phyloP scores from a whole-genome alignment of 1,140 invertebrate genomes.

The Drosophila azteca region DNA sequence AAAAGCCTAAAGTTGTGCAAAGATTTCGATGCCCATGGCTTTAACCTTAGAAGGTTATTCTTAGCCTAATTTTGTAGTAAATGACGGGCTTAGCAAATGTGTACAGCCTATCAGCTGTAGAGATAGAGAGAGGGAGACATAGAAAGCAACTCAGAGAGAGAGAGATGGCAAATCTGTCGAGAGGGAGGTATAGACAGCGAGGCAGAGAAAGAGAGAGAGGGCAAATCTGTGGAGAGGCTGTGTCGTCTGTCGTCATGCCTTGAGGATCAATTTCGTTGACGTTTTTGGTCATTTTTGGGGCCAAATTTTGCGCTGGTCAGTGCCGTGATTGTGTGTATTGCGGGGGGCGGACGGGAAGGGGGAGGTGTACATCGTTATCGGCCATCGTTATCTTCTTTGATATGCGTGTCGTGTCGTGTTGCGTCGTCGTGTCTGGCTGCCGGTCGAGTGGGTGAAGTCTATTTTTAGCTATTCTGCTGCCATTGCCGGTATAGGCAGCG shows the following conservation, averaged over 20 bases:
- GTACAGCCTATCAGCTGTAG: too few relatives aligned
- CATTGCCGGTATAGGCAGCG: constrained; percentile 10
- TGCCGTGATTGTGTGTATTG: not conserved
- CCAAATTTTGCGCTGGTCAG: constrained; percentile 32
- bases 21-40: too few relatives aligned
- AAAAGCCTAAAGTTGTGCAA: too few relatives aligned
- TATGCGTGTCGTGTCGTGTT: constrained; percentile 7
- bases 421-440: too few relatives aligned
- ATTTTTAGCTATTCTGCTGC: constrained; percentile 27
- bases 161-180: not conserved
- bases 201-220: too few relatives aligned
- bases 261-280: not conserved
- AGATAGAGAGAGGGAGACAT: not conserved
- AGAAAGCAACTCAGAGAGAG: too few relatives aligned
- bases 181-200: too few relatives aligned
- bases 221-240: constrained; percentile 3
- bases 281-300: too few relatives aligned
- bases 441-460: constrained; percentile 7
- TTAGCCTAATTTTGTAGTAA: too few relatives aligned
- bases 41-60: too few relatives aligned
- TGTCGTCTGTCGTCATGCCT: not conserved
- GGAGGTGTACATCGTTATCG: not conserved
- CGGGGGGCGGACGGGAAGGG: not conserved
- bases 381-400: constrained; percentile 8
- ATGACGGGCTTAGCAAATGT: too few relatives aligned